Base-by-base conservation (phyloP, 37 sponge, comb jelly and placozoan genomes). In the Haliclona indistincta region DNA sequence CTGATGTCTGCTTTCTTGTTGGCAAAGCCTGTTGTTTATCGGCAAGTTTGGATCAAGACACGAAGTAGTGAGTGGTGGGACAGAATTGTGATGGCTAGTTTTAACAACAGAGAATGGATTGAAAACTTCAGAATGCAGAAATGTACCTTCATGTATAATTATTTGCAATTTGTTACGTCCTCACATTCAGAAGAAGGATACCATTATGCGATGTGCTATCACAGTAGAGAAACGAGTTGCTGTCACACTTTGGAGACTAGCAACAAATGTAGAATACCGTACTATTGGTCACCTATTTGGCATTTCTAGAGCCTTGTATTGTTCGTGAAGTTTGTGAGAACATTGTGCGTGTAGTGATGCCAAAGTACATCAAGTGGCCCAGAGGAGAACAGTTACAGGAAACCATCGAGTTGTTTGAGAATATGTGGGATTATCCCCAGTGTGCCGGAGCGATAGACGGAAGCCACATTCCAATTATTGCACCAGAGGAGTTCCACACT, bases 211-310 rank as follows among this genome's bases (percentile, higher is more conserved):
- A 5, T 39, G 23, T 42, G 60, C 70, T 1, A 53, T 79, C 20
- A 29, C 40, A 69, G 80, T 79, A 25, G 80, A 79, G 54, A 7
- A 56, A 34, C 62, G 44, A 15, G 70, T 81, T 32, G 82, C 82
- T 61, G 74, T 72, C 29, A 81, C 82, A 51, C 28, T 81, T 3
- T 70, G 81, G 80, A 80, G 64, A 64, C 56, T 80, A 54, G 81
- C 81, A 20, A 80, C 81, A 28, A 63, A 71, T 71, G 73, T 80
- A 4, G 81, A 80, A 44, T 80, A 70, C 34, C 30, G 71, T 29
- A 80, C 71, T 17, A n/a, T 80, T 15, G 55, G 72, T n/a, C 64
- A 44, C 1, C 30, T 80, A 20, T 80, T 80, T 70, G 81, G 81
- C 4, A 17, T 80, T 19, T 63, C 72, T 23, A 41, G 13, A 51